A percentile compares a stretch with the other conserved stretches of the same genome.
These are phyloP conservation scores for Merops nubicus DNA, from an alignment of 2,113 vertebrate species.

Conservation along the genomic window DNA sequence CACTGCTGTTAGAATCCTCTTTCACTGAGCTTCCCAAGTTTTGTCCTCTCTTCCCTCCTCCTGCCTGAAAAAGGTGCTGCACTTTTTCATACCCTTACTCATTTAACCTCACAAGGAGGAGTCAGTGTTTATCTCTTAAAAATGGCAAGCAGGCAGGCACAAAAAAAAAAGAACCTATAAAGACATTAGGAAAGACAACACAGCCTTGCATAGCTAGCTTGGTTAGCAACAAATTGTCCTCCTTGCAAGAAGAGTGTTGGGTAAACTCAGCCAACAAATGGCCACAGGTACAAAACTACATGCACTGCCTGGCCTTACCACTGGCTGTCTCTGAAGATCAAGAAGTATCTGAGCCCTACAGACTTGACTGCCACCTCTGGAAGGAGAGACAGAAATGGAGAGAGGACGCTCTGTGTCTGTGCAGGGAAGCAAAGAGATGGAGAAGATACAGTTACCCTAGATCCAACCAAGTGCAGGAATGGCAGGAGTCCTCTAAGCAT, in stretches of 20 bases:
- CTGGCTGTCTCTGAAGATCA: not conserved
- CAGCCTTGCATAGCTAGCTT: not conserved
- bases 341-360: not conserved
- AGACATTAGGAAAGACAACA: not conserved
- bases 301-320: rapidly evolving
- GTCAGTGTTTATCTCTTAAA: not conserved
- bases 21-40: not conserved
- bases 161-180: not conserved
- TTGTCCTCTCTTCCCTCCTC: not conserved
- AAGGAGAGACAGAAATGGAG: not conserved
- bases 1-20: not conserved
- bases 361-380: not conserved
- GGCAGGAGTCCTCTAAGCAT: not conserved
- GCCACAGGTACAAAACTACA: not conserved
- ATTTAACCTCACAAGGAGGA: not conserved
- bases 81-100: not conserved
- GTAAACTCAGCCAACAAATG: not conserved
- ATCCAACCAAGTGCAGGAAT: not conserved
- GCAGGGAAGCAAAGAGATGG: not conserved
- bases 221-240: not conserved
- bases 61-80: not conserved
- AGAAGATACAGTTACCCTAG: not conserved
- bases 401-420: rapidly evolving
- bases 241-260: not conserved
- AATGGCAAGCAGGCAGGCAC: not conserved